Base-by-base conservation (phyloP, 2,797 vertebrate genomes). In the Sebastiscus albofasciatus region DNA sequence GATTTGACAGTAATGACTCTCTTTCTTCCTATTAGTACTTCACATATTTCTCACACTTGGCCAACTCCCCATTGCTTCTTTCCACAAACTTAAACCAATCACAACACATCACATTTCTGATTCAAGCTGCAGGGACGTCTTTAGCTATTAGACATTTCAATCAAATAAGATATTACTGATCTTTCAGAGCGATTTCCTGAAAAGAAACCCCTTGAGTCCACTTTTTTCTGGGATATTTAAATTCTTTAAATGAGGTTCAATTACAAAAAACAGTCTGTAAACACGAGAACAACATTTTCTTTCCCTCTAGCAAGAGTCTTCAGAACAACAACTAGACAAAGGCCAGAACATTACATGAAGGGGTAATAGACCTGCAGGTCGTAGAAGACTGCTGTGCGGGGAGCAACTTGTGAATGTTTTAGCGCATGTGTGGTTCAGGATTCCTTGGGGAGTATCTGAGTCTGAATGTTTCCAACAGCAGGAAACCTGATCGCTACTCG, bases 391-490 rank as follows among this genome's bases (percentile, higher is more conserved):
- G 46, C 46, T 26, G 26, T 14, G 74, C 55, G 14, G 55, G 42
- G n/a, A 60, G 33, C 31, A 60, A 20, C 31, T 16, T 16, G 31
- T 60, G 34, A 75, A 26, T 75, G 68, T 67, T 86, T 81, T 26
- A 60, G 52, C 5, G 13, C 67, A 0, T 55, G 49, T 82, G 80
- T 34, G 62, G 31, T 67, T 78, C 49, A 16, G 22, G 26, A 18
- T 34, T 77, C 70, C 22, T 56, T 0, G 0, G 64, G 56, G 78
- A 85, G 7, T 31, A n/a, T 81, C n/a, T 55, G 60, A 59, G 34
- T 12, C 61, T 72, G 12, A 79, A 61, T 67, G 49, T 46, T 79
- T 82, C 73, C 69, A 75, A 60, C 75, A 70, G 72, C 69, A 83
- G 82, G 69, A 81, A 79, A 34, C 72, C 42, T 56, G 60, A 72